phyloP scores from a whole-genome alignment of 2,888 invertebrate genomes.

The Dexiosoma caninum region DNA sequence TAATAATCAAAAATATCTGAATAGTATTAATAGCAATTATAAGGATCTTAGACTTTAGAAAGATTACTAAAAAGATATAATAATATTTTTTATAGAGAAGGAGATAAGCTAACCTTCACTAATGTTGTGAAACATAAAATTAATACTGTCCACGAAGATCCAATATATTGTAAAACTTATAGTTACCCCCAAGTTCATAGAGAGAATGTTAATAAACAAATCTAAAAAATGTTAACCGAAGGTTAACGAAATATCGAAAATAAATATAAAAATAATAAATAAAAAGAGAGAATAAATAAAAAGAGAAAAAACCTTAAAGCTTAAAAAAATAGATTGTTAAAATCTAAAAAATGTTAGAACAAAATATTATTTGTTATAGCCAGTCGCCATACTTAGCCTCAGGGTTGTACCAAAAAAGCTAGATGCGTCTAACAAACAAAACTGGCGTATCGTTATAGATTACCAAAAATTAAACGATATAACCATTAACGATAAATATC shows the following conservation, averaged over 20 bases:
- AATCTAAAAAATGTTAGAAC: not conserved
- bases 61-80: not conserved
- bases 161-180: not conserved
- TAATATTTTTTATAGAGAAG: not conserved
- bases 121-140: not conserved
- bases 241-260: no score
- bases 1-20: not conserved
- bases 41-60: not conserved
- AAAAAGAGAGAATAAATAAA: no score
- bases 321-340: no score
- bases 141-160: not conserved
- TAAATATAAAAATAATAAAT: no score
- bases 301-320: no score
- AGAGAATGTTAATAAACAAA: not conserved
- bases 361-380: not conserved
- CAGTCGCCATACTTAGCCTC: not conserved
- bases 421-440: slow-evolving; percentile 6
- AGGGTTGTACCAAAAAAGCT: not conserved
- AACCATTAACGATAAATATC: not conserved
- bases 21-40: not conserved
- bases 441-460: slow-evolving; percentile 5
- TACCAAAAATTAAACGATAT: not conserved
- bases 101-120: not conserved
- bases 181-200: not conserved
- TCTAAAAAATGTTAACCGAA: no score